phyloP scores from a whole-genome alignment of 2,888 invertebrate species.

The Alitta virens region DNA sequence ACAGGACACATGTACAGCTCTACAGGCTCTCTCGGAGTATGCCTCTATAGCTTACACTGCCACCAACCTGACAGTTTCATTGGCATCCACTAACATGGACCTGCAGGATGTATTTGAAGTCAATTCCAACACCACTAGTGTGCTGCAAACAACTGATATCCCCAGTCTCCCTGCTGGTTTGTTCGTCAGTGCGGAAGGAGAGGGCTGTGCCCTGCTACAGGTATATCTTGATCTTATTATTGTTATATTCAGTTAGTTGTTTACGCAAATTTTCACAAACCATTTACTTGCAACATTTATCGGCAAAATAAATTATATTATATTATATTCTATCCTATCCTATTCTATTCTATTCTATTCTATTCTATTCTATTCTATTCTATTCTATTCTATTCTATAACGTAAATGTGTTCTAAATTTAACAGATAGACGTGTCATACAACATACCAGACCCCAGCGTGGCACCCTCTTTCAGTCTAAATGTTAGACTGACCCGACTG shows the following conservation, averaged over 20 bases:
- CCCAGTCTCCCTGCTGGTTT: constrained; percentile 59
- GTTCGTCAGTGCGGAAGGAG: constrained; percentile 60
- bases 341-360: no score
- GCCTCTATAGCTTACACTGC: constrained; percentile 59
- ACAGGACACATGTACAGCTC: constrained; percentile 65
- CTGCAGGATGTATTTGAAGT: constrained; percentile 58
- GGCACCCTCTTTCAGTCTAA: constrained; percentile 10
- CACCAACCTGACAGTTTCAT: constrained; percentile 37
- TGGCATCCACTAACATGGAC: constrained; percentile 35
- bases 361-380: no score
- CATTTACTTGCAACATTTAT: no score
- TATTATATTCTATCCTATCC: background rate
- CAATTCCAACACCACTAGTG: constrained; percentile 59
- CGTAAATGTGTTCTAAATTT: background rate
- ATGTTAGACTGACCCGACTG: constrained; percentile 8
- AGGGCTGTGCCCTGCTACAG: constrained; percentile 64
- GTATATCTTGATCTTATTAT: constrained; percentile 43
- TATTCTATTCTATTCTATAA: no score
- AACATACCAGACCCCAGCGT: constrained; percentile 20
- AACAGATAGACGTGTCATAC: constrained; percentile 25
- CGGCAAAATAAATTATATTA: no score
- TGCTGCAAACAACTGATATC: constrained; percentile 56
- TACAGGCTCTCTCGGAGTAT: constrained; percentile 65
- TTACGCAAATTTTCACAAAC: background rate
- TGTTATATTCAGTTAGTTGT: no score